Evolutionary conservation across 2,113 vertebrate genomes (phyloP).

Genomic region (Plestiodon gilberti): DNA sequence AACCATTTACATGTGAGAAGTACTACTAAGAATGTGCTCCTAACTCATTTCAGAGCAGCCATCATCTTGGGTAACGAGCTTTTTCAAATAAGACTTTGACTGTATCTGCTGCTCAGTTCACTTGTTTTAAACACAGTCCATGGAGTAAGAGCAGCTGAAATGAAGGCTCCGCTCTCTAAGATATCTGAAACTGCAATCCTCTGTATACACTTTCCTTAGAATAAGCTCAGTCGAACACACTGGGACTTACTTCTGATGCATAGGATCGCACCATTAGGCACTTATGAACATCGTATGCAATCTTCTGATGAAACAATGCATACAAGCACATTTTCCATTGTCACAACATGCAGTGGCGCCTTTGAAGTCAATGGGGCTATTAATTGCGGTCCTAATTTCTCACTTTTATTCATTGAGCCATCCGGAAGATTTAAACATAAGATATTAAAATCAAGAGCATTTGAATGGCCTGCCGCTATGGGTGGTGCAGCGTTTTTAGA

Average conservation of each 20-base stretch:
- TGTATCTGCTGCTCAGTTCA: not conserved
- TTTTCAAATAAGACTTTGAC: not conserved
- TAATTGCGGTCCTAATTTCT: conserved; percentile 8
- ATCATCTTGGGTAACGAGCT: not conserved
- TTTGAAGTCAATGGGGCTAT: not conserved
- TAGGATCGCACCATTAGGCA: not conserved
- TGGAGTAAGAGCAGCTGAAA: conserved; percentile 32
- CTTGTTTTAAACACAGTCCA: conserved; percentile 26
- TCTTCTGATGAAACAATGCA: conserved; percentile 49
- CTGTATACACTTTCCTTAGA: no score
- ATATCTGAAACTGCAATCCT: not conserved
- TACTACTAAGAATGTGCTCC: not conserved
- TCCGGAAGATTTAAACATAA: conserved; percentile 5
- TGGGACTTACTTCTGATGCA: no score
- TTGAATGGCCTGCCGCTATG: no score
- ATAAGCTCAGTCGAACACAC: no score
- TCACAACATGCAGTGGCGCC: conserved; percentile 2
- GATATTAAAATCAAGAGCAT: not conserved
- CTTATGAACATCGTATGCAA: not conserved
- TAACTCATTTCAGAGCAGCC: not conserved
- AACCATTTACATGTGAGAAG: not conserved
- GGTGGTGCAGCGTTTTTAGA: not conserved
- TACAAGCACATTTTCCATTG: conserved; percentile 49
- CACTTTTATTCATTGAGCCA: not conserved
- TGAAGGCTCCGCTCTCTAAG: not conserved